Evolutionary conservation across 2,888 invertebrate species (phyloP), one percentile per base, ranked within the genome.

Genomic region (Sialis fuliginosa): DNA sequence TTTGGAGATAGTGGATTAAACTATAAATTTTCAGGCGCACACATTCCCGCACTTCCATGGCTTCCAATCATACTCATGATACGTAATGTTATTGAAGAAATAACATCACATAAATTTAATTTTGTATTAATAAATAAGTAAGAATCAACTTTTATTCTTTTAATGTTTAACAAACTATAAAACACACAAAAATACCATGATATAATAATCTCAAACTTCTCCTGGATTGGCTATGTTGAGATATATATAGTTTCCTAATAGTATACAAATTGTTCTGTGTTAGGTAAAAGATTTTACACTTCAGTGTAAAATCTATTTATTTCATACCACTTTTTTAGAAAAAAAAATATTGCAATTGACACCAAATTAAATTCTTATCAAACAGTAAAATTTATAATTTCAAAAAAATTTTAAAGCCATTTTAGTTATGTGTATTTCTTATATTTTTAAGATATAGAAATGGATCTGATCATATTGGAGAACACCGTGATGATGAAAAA

Each of bases 81-180:
- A 9, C 64, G 73, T 51, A 64, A 77, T 49, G 60, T 70, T 30
- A 62, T 81, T 3, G 58, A 62, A 39, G 54, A 58, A 39, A 55
- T 72, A 1, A 74, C 72, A 43, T 74, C 73, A 12, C 63, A 71
- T 47, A 57, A 68, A 44, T 82, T 76, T 57, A 78, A 82, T 60
- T 81, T 81, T 57, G 74, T 73, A 6, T 59, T 81, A 31, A 68
- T 82, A 1, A 82, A 81, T 59, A 77, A 74, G 81, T 80, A 59
- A 61, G 42, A 44, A 47, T 33, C 22, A 22, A 22, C 22, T n/a
- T n/a, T n/a, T 22, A 22, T 22, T 22, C 2, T 22, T 22, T 22
- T 22, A 22, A 22, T 4, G 4, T 22, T 22, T 22, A 4, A 22
- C 22, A 22, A 22, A 22, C 22, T 22, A 22, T 22, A 22, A 22